Conservation (phyloP, 2,888 invertebrate genomes). For the Hemistola chrysoprasaria region DNA sequence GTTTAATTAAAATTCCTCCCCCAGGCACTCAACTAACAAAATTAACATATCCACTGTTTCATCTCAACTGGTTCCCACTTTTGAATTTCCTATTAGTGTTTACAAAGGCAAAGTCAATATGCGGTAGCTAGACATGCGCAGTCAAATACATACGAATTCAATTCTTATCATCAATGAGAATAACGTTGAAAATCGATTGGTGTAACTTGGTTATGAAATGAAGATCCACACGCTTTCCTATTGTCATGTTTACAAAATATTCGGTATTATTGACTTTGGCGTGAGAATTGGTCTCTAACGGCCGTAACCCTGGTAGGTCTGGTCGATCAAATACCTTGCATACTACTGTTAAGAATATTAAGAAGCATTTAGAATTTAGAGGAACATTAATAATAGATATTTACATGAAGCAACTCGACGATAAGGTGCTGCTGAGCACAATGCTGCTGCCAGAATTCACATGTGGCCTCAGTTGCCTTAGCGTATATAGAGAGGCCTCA, state of each 20-base stretch:
- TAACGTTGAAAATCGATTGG: slow-evolving; percentile 36
- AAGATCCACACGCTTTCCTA: slow-evolving; percentile 48
- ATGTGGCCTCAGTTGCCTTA: too few species aligned
- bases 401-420: too few species aligned
- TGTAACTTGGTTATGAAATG: slow-evolving; percentile 49
- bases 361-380: slow-evolving; percentile 10
- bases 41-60: slow-evolving; percentile 79
- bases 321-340: slow-evolving; percentile 65
- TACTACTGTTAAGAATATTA: slow-evolving; percentile 64
- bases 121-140: slow-evolving; percentile 56
- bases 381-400: too few species aligned
- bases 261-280: slow-evolving; percentile 72
- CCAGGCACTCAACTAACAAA: slow-evolving; percentile 50
- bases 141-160: slow-evolving; percentile 27
- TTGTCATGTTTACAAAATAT: slow-evolving; percentile 76
- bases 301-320: slow-evolving; percentile 75
- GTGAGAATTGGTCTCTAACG: slow-evolving; percentile 78
- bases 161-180: slow-evolving; percentile 27
- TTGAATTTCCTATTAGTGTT: slow-evolving; percentile 79
- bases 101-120: slow-evolving; percentile 77
- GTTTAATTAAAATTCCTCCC: slow-evolving; percentile 36
- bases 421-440: too few species aligned
- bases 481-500: too few species aligned
- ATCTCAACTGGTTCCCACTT: slow-evolving; percentile 76
- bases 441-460: too few species aligned